Base-by-base conservation (phyloP, 2,797 vertebrate species). In the Argentina silus region DNA sequence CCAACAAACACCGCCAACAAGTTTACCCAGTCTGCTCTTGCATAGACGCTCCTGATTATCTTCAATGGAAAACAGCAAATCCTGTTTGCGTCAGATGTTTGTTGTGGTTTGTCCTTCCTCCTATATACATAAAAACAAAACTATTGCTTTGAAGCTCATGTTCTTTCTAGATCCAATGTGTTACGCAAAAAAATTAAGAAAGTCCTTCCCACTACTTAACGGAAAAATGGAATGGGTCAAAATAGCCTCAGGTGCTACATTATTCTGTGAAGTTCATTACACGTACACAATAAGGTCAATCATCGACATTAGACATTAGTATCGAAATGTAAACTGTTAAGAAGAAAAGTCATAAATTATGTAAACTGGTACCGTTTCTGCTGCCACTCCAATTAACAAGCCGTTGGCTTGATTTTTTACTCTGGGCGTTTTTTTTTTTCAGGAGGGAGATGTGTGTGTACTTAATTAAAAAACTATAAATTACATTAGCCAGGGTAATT, bases 381-480 rank as follows among this genome's bases (percentile, higher is more conserved):
- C 23, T 57, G 55, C 55, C 57, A 15, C 57, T 36, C 57, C 57
- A 60, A 60, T 60, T 60, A 14, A 23, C 21, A 23, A 60, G 21
- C 51, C 17, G 12, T 60, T 60, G 57, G 10, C 23, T 14, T 5
- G 23, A 60, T 60, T 36, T 53, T 36, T 15, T 23, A 7, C 23
- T 60, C 19, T 21, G 14, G 6, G 21, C n/a, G 36, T 17, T 64
- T 72, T 71, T 76, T 67, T 36, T 36, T 36, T 36, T 36, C 27
- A 36, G 72, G 76, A 73, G 78, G 75, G 76, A 75, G 72, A 74
- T 66, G 75, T 73, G 73, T 67, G 59, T 77, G 69, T 78, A 73
- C 79, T 84, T 84, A 84, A 85, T 88, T 81, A 87, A 88, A 83
- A 88, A 88, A 86, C 83, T 84, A 88, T 86, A 81, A 85, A 83